phyloP scores from a whole-genome alignment of 2,797 vertebrate species.

The Sebastes trivittatus region DNA sequence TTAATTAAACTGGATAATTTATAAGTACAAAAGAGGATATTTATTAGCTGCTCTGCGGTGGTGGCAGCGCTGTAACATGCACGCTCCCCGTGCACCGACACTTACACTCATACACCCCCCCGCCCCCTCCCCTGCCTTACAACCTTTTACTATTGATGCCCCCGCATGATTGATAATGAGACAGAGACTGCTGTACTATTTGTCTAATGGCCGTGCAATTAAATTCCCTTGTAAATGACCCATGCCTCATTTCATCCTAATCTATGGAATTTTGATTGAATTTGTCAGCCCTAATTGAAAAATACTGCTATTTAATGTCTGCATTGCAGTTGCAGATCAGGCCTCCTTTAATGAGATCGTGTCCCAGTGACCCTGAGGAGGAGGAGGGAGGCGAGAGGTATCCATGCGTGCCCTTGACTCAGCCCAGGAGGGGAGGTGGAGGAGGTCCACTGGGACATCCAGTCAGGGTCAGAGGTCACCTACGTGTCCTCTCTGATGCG shows the following conservation, averaged over 20 bases:
- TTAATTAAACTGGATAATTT: slow-evolving; percentile 91
- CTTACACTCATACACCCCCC: slow-evolving; percentile 34
- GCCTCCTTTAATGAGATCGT: slow-evolving; percentile 89
- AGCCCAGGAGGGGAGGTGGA: background rate
- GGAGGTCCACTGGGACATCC: slow-evolving; percentile 20
- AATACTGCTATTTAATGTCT: slow-evolving; percentile 99
- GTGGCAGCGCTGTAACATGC: slow-evolving; percentile 60
- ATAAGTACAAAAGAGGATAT: slow-evolving; percentile 86
- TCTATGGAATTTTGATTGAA: slow-evolving; percentile 99
- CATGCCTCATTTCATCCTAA: slow-evolving; percentile 99
- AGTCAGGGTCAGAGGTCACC: slow-evolving; percentile 54
- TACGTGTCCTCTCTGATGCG: background rate
- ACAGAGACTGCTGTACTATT: slow-evolving; percentile 96
- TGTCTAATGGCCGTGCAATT: slow-evolving; percentile 99
- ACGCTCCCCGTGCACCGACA: slow-evolving; percentile 41
- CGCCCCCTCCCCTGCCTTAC: slow-evolving; percentile 63
- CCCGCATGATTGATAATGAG: slow-evolving; percentile 95
- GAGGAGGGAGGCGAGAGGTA: background rate
- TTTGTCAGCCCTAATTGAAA: slow-evolving; percentile 99
- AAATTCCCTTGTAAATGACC: slow-evolving; percentile 99
- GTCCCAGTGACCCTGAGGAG: slow-evolving; percentile 88
- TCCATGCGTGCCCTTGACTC: slow-evolving; percentile 61
- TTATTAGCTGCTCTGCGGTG: slow-evolving; percentile 82
- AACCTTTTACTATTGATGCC: slow-evolving; percentile 91
- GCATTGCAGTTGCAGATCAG: slow-evolving; percentile 89